A percentile compares a stretch with the other conserved stretches of the same genome.
Evolutionary conservation across 53 echinoderm and acorn worm species (phyloP).

Genomic region (Echinarachnius parma): DNA sequence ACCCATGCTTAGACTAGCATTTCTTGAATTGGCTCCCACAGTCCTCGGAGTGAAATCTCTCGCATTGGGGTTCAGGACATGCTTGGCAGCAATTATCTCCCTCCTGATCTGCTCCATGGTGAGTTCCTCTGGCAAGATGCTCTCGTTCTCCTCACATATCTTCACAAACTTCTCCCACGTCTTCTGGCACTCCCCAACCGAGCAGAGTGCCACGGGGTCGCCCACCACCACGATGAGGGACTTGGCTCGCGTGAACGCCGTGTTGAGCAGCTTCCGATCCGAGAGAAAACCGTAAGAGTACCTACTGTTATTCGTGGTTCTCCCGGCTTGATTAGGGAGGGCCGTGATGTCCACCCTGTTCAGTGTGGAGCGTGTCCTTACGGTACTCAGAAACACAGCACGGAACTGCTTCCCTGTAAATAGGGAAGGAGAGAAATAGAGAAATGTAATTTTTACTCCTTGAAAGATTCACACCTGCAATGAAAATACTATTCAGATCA

Average conservation of each 20-base stretch:
- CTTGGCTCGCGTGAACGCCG: constrained; percentile 72
- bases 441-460: no score
- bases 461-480: no score
- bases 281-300: constrained; percentile 66
- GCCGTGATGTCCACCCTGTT: constrained; percentile 38
- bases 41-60: constrained; percentile 29
- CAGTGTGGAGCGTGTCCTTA: constrained; percentile 58
- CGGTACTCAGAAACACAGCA: constrained; percentile 65
- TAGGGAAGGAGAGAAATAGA: no score
- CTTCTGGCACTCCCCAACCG: constrained; percentile 58
- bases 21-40: not conserved
- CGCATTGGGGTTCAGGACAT: constrained; percentile 77
- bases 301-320: constrained; percentile 46
- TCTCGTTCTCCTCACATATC: constrained; percentile 41
- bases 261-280: constrained; percentile 60
- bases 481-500: no score
- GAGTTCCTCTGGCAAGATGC: constrained; percentile 31
- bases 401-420: constrained; percentile 69
- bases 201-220: constrained; percentile 60
- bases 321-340: constrained; percentile 19
- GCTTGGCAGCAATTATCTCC: constrained; percentile 67
- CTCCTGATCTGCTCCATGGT: constrained; percentile 48
- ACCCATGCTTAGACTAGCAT: no score
- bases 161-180: constrained; percentile 63
- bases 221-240: constrained; percentile 67